phyloP scores from a whole-genome alignment of 2,113 vertebrate species.

The Ibidorhyncha struthersii region DNA sequence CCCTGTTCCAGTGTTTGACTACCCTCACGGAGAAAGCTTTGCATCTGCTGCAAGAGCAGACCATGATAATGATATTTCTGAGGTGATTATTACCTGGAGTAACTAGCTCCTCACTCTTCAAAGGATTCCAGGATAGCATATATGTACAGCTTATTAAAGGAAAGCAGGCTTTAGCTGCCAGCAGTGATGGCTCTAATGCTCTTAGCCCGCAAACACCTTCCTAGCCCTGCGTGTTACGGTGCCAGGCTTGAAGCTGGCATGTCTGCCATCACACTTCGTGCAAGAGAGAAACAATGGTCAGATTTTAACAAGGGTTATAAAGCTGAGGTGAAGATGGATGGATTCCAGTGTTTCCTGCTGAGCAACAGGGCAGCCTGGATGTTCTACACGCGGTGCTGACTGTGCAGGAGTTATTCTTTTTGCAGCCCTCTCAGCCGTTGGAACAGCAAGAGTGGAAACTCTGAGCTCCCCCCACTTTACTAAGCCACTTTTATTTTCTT shows the following conservation, averaged over 20 bases:
- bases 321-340: neutral
- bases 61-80: neutral
- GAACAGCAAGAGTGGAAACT: neutral
- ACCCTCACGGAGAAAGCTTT: neutral
- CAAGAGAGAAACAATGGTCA: neutral
- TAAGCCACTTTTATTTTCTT: neutral
- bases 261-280: neutral
- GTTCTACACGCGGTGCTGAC: neutral
- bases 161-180: neutral
- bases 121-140: neutral
- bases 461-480: neutral
- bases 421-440: neutral
- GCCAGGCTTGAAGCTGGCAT: neutral
- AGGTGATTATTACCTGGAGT: neutral
- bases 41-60: neutral
- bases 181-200: neutral
- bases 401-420: neutral
- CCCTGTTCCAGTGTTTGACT: neutral
- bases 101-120: neutral
- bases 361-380: neutral
- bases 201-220: neutral
- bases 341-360: neutral
- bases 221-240: neutral
- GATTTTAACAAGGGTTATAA: neutral
- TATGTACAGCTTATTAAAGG: neutral